phyloP scores from a whole-genome alignment of 2,888 invertebrate genomes.

The Machimus rusticus region DNA sequence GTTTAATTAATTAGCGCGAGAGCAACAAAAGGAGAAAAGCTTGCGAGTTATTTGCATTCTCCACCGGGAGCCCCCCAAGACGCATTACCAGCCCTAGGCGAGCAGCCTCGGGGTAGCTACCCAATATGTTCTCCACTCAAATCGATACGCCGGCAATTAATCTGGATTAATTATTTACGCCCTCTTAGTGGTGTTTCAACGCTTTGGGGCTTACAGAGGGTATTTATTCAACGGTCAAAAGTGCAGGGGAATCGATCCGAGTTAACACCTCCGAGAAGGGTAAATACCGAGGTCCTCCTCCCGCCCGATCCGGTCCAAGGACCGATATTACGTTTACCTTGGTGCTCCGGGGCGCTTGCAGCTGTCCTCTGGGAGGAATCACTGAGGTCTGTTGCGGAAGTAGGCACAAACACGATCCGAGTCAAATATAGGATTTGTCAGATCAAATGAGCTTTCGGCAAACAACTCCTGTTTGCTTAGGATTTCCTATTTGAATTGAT shows the following conservation, averaged over 20 bases:
- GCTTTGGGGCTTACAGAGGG: neutral
- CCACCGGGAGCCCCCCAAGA: neutral
- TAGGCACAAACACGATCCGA: conserved; percentile 22
- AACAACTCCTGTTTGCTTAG: conserved; percentile 23
- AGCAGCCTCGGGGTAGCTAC: neutral
- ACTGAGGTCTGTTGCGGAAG: neutral
- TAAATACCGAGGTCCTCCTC: neutral
- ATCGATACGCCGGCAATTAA: conserved; percentile 29
- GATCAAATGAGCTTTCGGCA: conserved; percentile 36
- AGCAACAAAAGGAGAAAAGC: neutral
- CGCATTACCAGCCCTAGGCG: neutral
- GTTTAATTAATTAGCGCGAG: neutral
- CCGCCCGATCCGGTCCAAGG: neutral
- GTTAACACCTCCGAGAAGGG: conserved; percentile 28
- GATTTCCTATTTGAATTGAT: conserved; percentile 25
- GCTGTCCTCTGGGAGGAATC: conserved; percentile 1
- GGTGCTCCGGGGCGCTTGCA: neutral
- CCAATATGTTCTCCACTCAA: neutral
- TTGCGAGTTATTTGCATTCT: neutral
- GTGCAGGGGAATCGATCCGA: conserved; percentile 26
- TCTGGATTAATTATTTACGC: conserved; percentile 35
- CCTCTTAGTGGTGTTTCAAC: conserved; percentile 9
- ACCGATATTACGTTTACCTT: conserved; percentile 26
- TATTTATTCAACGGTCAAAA: conserved; percentile 35
- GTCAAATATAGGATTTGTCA: conserved; percentile 35